phyloP scores from a whole-genome alignment of 2,797 vertebrate genomes.

The Peromyscus attwateri region DNA sequence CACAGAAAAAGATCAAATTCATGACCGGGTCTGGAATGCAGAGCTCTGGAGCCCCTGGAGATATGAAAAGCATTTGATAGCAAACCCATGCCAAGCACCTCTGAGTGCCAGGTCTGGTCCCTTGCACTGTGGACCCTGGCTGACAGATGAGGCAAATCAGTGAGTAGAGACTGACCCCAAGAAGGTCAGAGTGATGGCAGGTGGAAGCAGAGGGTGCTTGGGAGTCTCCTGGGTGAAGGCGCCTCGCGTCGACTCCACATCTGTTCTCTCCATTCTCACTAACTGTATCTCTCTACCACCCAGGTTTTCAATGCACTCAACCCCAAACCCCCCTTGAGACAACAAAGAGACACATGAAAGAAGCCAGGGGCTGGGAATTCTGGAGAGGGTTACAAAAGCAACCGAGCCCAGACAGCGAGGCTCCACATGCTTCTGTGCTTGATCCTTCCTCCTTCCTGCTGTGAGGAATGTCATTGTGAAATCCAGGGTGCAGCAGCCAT shows the following conservation, averaged over 20 bases:
- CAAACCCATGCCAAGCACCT: background rate
- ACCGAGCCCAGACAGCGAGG: background rate
- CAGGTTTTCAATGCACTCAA: background rate
- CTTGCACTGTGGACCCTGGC: background rate
- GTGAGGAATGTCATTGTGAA: background rate
- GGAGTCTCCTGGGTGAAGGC: background rate
- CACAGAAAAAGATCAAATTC: background rate
- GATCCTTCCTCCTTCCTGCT: conserved; percentile 6
- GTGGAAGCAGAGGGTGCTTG: background rate
- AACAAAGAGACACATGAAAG: background rate
- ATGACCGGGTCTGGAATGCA: background rate
- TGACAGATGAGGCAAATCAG: background rate
- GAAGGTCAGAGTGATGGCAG: background rate
- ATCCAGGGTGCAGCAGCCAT: background rate
- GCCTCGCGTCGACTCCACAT: background rate
- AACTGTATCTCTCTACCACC: background rate
- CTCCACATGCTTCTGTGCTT: background rate
- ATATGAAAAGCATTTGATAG: background rate
- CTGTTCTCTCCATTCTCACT: background rate
- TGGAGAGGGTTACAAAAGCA: background rate
- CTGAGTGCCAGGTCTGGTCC: background rate
- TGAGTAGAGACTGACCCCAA: background rate
- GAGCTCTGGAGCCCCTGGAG: background rate
- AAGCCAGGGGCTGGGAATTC: background rate
- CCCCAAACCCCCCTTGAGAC: background rate